phyloP scores from a whole-genome alignment of 2,797 vertebrate genomes.

The Mormyrus proboscirostris region DNA sequence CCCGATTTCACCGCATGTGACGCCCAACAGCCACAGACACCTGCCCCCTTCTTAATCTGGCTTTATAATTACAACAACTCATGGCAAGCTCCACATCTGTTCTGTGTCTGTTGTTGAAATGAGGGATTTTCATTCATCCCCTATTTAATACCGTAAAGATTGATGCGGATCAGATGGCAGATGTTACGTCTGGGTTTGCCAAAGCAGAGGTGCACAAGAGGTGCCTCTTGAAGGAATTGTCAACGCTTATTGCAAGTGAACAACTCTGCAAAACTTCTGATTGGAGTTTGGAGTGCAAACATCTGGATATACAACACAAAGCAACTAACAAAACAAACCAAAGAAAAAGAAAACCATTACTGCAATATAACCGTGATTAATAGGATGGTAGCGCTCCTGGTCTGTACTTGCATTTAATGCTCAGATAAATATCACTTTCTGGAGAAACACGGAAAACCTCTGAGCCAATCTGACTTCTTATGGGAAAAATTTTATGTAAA shows the following conservation, averaged over 20 bases:
- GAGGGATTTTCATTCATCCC: not conserved
- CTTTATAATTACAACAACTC: not conserved
- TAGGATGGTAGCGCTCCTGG: not conserved
- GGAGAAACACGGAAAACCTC: not conserved
- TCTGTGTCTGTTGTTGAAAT: not conserved
- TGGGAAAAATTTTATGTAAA: not conserved
- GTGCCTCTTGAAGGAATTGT: not conserved
- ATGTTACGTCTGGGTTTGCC: not conserved
- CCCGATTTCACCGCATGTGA: not conserved
- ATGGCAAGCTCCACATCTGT: slow-evolving; percentile 3
- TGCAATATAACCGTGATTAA: not conserved
- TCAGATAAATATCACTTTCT: not conserved
- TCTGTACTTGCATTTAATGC: not conserved
- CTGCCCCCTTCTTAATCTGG: not conserved
- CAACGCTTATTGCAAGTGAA: not conserved
- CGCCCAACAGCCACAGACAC: not conserved
- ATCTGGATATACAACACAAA: not conserved
- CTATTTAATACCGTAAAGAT: not conserved
- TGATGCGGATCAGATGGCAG: not conserved
- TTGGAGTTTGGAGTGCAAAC: not conserved
- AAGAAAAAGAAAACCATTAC: not conserved
- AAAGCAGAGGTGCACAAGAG: not conserved
- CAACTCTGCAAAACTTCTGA: not conserved
- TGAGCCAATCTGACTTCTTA: not conserved
- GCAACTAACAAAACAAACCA: not conserved